These are phyloP conservation scores for Oceanodroma leucorhoa DNA, from an alignment of 2,797 vertebrate species.

Conservation along the genomic window DNA sequence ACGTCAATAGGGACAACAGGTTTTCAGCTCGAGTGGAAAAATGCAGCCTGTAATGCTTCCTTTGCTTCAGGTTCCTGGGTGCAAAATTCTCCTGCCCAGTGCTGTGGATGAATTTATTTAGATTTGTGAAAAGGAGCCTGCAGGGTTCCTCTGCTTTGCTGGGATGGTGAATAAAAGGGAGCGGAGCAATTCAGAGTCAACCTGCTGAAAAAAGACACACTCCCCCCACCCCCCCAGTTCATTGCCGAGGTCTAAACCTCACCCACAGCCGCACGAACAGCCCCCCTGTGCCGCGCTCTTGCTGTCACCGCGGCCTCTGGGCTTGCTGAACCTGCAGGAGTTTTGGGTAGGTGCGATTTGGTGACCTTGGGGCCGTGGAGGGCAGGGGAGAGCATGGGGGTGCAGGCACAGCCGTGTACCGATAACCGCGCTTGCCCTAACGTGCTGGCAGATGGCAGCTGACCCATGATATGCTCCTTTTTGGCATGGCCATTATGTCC, in stretches of 20 bases:
- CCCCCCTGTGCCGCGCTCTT: fast-evolving
- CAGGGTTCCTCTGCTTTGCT: not conserved
- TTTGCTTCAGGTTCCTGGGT: not conserved
- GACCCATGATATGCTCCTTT: not conserved
- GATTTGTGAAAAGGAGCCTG: not conserved
- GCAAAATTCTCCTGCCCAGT: not conserved
- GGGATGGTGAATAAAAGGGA: not conserved
- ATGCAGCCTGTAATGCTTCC: not conserved
- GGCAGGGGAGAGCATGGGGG: not conserved
- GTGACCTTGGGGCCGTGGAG: not conserved
- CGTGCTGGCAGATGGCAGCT: not conserved
- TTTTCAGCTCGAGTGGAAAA: not conserved
- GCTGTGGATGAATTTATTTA: not conserved
- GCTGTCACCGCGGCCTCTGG: not conserved
- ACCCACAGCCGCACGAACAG: fast-evolving
- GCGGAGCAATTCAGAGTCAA: not conserved
- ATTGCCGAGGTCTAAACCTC: not conserved
- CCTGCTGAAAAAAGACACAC: not conserved
- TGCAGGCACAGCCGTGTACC: fast-evolving
- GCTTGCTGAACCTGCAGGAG: not conserved
- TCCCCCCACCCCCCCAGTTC: not conserved
- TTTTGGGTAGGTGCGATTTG: not conserved
- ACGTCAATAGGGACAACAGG: not conserved
- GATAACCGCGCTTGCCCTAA: fast-evolving
- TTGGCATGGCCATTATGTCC: not conserved